These are phyloP conservation scores for Athetis lepigone DNA, from an alignment of 2,888 invertebrate genomes.

Conservation along the genomic window DNA sequence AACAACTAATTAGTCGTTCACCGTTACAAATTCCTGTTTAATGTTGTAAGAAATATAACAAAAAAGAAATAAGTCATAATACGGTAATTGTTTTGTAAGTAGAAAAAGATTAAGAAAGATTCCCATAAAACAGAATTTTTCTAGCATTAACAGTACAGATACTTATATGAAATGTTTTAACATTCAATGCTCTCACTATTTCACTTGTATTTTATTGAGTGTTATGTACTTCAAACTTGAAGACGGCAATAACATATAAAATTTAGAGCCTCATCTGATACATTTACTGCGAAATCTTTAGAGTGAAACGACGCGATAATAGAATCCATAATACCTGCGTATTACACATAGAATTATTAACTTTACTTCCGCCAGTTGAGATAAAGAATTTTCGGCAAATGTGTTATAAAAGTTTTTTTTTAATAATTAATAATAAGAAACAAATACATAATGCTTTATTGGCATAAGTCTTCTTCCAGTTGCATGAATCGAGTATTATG, in stretches of 20 bases:
- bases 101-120: neutral
- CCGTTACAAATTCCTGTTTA: neutral
- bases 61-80: conserved; percentile 2
- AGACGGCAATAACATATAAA: conserved; percentile 13
- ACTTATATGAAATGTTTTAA: neutral
- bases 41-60: neutral
- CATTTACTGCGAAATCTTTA: neutral
- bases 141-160: neutral
- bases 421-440: too few relatives aligned
- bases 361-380: too few relatives aligned
- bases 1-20: conserved; percentile 5
- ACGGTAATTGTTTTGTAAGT: neutral
- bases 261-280: conserved; percentile 4
- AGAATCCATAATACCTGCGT: neutral
- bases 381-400: too few relatives aligned
- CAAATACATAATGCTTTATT: too few relatives aligned
- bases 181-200: conserved; percentile 39
- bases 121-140: conserved; percentile 6
- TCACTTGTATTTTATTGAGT: conserved; percentile 6
- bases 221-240: neutral
- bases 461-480: too few relatives aligned
- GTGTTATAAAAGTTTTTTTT: too few relatives aligned
- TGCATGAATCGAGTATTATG: too few relatives aligned
- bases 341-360: too few relatives aligned
- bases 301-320: too few relatives aligned